phyloP scores from a whole-genome alignment of 2,888 invertebrate genomes.

The Willowsia nigromaculata region DNA sequence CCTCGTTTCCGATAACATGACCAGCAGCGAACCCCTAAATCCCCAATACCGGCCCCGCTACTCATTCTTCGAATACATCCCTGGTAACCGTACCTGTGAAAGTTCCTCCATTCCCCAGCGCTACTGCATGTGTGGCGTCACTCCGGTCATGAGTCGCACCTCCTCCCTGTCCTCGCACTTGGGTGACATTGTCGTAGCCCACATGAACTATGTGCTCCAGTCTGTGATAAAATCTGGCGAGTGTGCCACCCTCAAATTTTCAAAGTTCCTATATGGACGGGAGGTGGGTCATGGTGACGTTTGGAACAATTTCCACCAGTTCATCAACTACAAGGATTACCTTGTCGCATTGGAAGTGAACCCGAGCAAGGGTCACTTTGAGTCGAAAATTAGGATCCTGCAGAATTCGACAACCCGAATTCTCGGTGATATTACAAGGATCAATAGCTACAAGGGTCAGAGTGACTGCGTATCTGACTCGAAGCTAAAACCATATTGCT shows the following conservation, averaged over 20 bases:
- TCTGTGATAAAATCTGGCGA: constrained; percentile 60
- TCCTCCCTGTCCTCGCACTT: constrained; percentile 69
- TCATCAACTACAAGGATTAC: constrained; percentile 74
- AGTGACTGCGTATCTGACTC: constrained; percentile 75
- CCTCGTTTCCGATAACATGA: neutral
- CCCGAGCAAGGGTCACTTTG: constrained; percentile 76
- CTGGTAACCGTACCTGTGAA: constrained; percentile 77
- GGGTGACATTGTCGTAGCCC: constrained; percentile 72
- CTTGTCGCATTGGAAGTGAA: constrained; percentile 73
- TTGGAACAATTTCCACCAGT: constrained; percentile 76
- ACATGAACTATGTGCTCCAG: constrained; percentile 72
- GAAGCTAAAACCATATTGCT: constrained; percentile 75
- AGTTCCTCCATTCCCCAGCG: constrained; percentile 74
- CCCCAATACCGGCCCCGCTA: constrained; percentile 69
- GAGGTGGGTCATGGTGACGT: constrained; percentile 75
- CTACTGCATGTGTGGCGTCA: constrained; percentile 78
- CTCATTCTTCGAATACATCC: constrained; percentile 77
- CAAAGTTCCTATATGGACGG: constrained; percentile 76
- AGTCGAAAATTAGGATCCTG: constrained; percentile 74
- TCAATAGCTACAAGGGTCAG: constrained; percentile 77
- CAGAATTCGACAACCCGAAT: constrained; percentile 72
- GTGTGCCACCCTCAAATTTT: constrained; percentile 74
- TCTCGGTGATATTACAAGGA: constrained; percentile 74
- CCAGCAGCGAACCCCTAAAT: constrained; percentile 24
- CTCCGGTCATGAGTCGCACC: constrained; percentile 59